Base-by-base conservation (phyloP, 2,113 vertebrate genomes). In the Channa argus region DNA sequence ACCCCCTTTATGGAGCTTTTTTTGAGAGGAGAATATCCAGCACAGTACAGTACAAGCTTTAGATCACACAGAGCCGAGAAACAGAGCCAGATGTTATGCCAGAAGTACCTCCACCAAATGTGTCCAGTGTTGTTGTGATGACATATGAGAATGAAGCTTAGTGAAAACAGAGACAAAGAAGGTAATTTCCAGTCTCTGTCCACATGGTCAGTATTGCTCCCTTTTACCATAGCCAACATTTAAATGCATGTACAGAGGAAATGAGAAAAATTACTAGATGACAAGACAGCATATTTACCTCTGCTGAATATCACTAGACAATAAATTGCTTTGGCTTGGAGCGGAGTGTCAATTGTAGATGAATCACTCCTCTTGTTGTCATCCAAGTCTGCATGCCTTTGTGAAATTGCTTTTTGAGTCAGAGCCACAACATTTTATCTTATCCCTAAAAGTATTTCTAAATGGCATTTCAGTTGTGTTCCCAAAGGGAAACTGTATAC, bases 1-100 rank as follows among this genome's bases (percentile, higher is more conserved):
- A n/a, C n/a, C n/a, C n/a, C n/a, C n/a, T n/a, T 93, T 92, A 93
- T 92, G 73, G 86, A 89, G 89, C 78, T 86, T 90, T 92, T 85
- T 87, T 88, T 82, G 24, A 86, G 80, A 79, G 77, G 83, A 90
- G 83, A 91, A 88, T 87, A 92, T 92, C 86, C 87, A 91, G 83
- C 74, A 77, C 82, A 80, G 71, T 85, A 86, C 71, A 86, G 81
- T 82, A 84, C 76, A 85, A 85, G 87, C 86, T 83, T 61, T 61
- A 92, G 85, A 94, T 94, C 89, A 94, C 87, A 93, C 69, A 66
- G 78, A 82, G 75, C 71, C 50, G 67, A 77, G 76, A 78, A 80
- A 83, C 85, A 87, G 73, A 87, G 77, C 59, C 70, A 80, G 81
- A 88, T 87, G 65, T 83, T 83, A 91, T 73, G 74, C 78, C 83